A percentile compares a stretch with the other conserved stretches of the same genome.
These are phyloP conservation scores for Clistopyga incitator DNA, from an alignment of 2,888 invertebrate genomes.

Conservation along the genomic window DNA sequence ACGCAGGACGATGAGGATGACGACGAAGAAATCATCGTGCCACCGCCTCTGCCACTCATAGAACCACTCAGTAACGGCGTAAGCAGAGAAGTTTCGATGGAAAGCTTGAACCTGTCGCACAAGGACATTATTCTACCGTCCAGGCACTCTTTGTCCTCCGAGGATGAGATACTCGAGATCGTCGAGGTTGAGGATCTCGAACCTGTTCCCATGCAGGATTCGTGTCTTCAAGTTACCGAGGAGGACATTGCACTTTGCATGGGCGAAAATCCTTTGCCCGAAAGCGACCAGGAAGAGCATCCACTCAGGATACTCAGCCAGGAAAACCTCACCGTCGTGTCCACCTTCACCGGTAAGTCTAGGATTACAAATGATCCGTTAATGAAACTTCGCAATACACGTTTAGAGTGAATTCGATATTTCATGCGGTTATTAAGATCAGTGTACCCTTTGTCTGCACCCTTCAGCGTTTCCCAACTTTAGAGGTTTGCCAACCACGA, in stretches of 20 bases:
- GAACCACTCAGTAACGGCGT: slow-evolving; percentile 88
- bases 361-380: not conserved
- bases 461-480: too few species aligned
- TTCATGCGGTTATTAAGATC: not conserved
- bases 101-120: slow-evolving; percentile 91
- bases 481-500: too few species aligned
- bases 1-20: slow-evolving; percentile 83
- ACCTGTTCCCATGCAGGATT: slow-evolving; percentile 94
- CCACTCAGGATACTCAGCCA: slow-evolving; percentile 95
- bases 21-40: slow-evolving; percentile 92
- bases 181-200: slow-evolving; percentile 93
- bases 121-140: slow-evolving; percentile 89
- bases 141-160: slow-evolving; percentile 86
- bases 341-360: slow-evolving; percentile 92
- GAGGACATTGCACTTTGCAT: slow-evolving; percentile 96
- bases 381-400: not conserved
- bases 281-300: slow-evolving; percentile 93
- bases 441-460: too few species aligned
- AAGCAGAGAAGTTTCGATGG: slow-evolving; percentile 93
- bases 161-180: slow-evolving; percentile 91
- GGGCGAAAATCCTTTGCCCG: slow-evolving; percentile 91
- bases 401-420: not conserved
- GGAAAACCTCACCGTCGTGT: slow-evolving; percentile 95
- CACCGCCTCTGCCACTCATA: slow-evolving; percentile 92
- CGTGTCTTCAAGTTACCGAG: slow-evolving; percentile 95